Conservation (phyloP, 2,113 vertebrate species). For the Pycnonotus jocosus region DNA sequence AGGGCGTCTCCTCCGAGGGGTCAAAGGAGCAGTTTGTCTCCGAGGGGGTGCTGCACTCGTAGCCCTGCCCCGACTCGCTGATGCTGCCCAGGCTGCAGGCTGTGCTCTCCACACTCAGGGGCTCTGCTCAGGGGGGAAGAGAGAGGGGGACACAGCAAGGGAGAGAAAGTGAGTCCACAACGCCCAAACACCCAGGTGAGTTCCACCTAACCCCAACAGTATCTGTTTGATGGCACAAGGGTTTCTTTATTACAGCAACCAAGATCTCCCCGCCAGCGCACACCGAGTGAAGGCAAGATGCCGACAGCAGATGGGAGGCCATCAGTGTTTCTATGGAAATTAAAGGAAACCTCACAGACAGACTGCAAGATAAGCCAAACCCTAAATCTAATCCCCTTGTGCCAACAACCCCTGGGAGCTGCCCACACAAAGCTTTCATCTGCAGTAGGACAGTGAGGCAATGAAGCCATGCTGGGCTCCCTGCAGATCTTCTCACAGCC, state of each 20-base stretch:
- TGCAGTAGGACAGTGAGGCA: accelerated
- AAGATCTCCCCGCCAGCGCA: neutral
- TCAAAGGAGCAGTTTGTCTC: constrained; percentile 55
- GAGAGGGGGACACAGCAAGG: neutral
- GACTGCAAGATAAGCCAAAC: neutral
- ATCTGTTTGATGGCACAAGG: neutral
- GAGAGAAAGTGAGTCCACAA: neutral
- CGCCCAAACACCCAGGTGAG: neutral
- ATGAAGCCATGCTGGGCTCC: neutral
- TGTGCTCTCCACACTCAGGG: constrained; percentile 3
- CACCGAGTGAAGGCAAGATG: neutral
- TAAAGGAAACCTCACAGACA: neutral
- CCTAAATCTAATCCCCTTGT: neutral
- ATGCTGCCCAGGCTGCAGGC: constrained; percentile 51
- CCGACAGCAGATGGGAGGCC: neutral
- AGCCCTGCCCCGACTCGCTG: constrained; percentile 56
- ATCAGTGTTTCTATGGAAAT: constrained; percentile 29
- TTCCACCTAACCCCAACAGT: neutral
- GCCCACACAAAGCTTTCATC: neutral
- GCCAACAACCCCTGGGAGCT: neutral
- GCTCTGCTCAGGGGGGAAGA: constrained; percentile 37
- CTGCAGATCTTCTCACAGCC: neutral
- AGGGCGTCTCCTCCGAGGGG: constrained; percentile 18
- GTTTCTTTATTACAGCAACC: neutral
- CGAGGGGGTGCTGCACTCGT: constrained; percentile 57